Conservation (phyloP, 2,797 vertebrate species). For the Myripristis jacobus region DNA sequence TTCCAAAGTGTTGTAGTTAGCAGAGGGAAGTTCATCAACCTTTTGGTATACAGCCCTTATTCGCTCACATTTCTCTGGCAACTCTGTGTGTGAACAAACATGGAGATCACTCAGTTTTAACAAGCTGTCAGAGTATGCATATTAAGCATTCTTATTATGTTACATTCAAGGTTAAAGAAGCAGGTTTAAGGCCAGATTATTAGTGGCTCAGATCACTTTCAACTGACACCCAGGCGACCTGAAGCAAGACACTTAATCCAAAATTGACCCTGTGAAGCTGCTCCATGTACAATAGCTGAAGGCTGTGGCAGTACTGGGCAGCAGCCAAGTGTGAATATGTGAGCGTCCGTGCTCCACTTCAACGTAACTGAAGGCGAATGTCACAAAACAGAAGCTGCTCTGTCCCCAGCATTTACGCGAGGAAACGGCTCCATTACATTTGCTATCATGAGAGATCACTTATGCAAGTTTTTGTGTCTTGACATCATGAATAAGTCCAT, state of each 20-base stretch:
- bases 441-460: not conserved
- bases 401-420: not conserved
- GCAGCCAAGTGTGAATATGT: not conserved
- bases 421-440: not conserved
- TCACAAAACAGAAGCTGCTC: not conserved
- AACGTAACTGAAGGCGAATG: not conserved
- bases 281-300: not conserved
- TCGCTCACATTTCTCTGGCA: constrained; percentile 90
- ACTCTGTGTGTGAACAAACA: constrained; percentile 78
- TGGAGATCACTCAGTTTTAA: not conserved
- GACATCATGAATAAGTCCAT: not conserved
- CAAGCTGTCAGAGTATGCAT: not conserved
- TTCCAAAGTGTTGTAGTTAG: constrained; percentile 91
- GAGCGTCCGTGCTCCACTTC: not conserved
- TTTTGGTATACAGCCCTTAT: constrained; percentile 91
- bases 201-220: too few relatives aligned
- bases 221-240: too few relatives aligned
- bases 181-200: not conserved
- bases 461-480: not conserved
- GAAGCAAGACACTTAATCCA: too few relatives aligned
- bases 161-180: not conserved
- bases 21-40: constrained; percentile 90
- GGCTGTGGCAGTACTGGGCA: not conserved
- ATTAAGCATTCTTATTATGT: not conserved
- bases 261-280: not conserved